Base-by-base conservation (phyloP, 2,113 vertebrate species). In the Zootoca vivipara region DNA sequence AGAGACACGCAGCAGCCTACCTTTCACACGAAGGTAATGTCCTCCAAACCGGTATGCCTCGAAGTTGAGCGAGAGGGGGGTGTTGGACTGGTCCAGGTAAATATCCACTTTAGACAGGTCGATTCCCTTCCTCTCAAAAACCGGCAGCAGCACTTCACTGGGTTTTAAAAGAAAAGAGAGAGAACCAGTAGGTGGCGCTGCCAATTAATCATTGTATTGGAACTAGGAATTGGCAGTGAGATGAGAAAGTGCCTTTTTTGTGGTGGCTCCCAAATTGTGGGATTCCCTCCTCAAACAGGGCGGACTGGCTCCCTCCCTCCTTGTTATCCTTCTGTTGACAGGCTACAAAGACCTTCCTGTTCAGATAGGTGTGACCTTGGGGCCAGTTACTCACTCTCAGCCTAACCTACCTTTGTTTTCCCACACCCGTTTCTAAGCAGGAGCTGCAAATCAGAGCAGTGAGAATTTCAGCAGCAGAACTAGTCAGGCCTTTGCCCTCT, bases 1-100 rank as follows among this genome's bases (percentile, higher is more conserved):
- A 46, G 46, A 46, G 46, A 18, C n/a, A 93, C 77, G 10, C 33
- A 0, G 18, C 40, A n/a, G 78, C 40, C 28, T 93, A 99, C 99
- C 99, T 98, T 98, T 99, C n/a, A 99, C 99, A 82, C 98, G 97
- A 86, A 99, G 97, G 96, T 98, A 98, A 94, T 98, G 98, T 78
- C 99, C 99, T 88, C 99, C 98, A 0, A 99, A 98, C 89, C 97
- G 97, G 91, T 98, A 99, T 0, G 98, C 98, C 96, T 99, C 99
- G 0, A 99, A 99, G 93, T 97, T 96, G 42, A 99, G 98, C 1
- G 97, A 98, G 81, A 99, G 96, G 0, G 99, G 98, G 0, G 99
- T 99, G 96, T 98, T 98, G 84, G 99, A 99, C 95, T 99, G 98
- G 92, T 99, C 99, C 95, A 99, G 95, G 95, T 98, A 99, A 95